Evolutionary conservation across 2,797 vertebrate genomes (phyloP), one percentile per base, ranked within the genome.

Genomic region (Gymnodraco acuticeps): DNA sequence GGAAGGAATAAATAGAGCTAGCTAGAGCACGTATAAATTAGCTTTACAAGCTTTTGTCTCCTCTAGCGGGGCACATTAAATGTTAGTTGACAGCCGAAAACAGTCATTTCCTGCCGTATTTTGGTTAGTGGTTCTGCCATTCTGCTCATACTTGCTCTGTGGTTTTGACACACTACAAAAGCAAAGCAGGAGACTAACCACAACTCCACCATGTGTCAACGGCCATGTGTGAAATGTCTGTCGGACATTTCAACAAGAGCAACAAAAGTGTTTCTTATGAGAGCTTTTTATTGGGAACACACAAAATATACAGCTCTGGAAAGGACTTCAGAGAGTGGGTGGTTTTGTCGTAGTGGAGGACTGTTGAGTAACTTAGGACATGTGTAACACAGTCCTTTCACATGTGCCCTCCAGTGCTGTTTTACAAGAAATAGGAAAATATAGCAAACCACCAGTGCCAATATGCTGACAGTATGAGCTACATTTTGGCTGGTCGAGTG

Each of bases 231-330:
- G 73, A 38, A 38, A 61, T 70, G 61, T 65, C 61, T 76, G 71
- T 77, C 67, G 70, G 59, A 71, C 48, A 62, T 61, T 79, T 80
- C 52, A 82, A 73, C 64, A 73, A 81, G 38, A 46, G 52, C 64
- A 50, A 81, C 54, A 47, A 31, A 52, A 61, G 47, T 71, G 27
- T 9, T 66, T 23, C 53, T 45, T 65, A 42, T 69, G 27, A 7
- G 65, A 27, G 20, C 46, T 62, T 87, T 79, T 73, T 69, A 84
- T 65, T 69, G 56, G 60, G 33, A 87, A 73, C n/a, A 68, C 48
- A 70, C 48, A 50, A 60, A 45, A 76, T 67, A 52, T 67, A 77
- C 56, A 41, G 62, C 68, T 41, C 60, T 79, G 54, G 19, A 61
- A 59, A n/a, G 59, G 47, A 67, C 78, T 71, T 75, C 63, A 73